A percentile compares a stretch with the other conserved stretches of the same genome.
phyloP scores from a whole-genome alignment of 2,888 invertebrate species.

The Euplexia lucipara region DNA sequence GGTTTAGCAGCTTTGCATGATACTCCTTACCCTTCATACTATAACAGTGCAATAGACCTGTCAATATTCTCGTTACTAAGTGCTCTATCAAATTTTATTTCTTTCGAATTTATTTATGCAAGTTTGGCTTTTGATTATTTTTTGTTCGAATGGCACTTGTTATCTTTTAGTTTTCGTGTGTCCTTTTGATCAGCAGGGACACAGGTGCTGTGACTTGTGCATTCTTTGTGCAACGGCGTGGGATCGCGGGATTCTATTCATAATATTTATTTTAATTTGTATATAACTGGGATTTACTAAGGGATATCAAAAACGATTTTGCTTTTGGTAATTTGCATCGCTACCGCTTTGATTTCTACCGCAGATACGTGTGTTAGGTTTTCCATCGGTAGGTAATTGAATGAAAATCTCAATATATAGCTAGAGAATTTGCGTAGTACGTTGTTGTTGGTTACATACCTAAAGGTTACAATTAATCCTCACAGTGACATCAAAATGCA shows the following conservation, averaged over 20 bases:
- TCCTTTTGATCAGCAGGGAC: conserved; percentile 64
- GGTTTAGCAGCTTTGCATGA: conserved; percentile 26
- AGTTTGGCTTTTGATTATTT: conserved; percentile 31
- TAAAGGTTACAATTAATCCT: background rate
- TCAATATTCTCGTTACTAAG: conserved; percentile 39
- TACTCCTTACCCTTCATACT: conserved; percentile 33
- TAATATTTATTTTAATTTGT: conserved; percentile 67
- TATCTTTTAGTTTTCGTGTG: conserved; percentile 55
- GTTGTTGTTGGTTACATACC: no score
- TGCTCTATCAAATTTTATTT: conserved; percentile 50
- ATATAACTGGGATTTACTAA: conserved; percentile 42
- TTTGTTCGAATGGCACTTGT: conserved; percentile 58
- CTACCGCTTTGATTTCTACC: conserved; percentile 1
- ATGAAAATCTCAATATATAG: no score
- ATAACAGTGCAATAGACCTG: conserved; percentile 39
- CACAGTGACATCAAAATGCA: background rate
- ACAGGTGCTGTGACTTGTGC: conserved; percentile 87
- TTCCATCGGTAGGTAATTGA: no score
- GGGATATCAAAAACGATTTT: conserved; percentile 23
- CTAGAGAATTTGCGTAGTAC: no score
- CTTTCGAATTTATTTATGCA: conserved; percentile 25
- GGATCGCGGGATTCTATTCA: conserved; percentile 65
- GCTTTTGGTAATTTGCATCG: conserved; percentile 13
- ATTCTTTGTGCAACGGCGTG: conserved; percentile 80
- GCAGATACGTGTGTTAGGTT: background rate